phyloP scores from a whole-genome alignment of 1,140 invertebrate genomes.

The Belonocnema kinseyi region DNA sequence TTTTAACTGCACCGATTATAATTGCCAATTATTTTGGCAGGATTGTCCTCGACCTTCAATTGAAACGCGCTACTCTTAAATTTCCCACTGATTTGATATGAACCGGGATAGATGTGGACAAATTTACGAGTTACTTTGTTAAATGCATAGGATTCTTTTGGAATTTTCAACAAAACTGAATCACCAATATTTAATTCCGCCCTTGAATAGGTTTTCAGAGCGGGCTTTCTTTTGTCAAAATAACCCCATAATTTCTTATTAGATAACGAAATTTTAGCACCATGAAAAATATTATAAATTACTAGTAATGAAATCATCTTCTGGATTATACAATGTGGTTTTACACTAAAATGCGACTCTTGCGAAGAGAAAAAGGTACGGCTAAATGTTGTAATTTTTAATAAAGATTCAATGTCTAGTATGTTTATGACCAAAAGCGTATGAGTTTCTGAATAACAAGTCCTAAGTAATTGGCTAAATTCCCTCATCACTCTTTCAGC shows the following conservation, averaged over 20 bases:
- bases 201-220: not conserved
- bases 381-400: not conserved
- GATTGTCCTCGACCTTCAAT: not conserved
- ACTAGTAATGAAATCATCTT: not conserved
- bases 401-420: not conserved
- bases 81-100: no score
- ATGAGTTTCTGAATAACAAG: not conserved
- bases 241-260: not conserved
- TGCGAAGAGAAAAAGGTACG: not conserved
- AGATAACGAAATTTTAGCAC: not conserved
- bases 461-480: no score
- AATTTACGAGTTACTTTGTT: no score
- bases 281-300: not conserved
- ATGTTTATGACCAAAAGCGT: not conserved
- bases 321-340: no score
- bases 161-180: slow-evolving; percentile 2
- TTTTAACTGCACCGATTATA: no score
- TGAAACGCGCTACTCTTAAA: no score
- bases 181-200: not conserved
- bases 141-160: no score
- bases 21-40: not conserved
- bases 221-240: not conserved
- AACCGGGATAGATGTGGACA: no score
- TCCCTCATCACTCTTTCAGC: no score
- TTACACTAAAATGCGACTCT: no score